Base-by-base conservation (phyloP, 2,797 vertebrate species). In the Chromobotia macracanthus region DNA sequence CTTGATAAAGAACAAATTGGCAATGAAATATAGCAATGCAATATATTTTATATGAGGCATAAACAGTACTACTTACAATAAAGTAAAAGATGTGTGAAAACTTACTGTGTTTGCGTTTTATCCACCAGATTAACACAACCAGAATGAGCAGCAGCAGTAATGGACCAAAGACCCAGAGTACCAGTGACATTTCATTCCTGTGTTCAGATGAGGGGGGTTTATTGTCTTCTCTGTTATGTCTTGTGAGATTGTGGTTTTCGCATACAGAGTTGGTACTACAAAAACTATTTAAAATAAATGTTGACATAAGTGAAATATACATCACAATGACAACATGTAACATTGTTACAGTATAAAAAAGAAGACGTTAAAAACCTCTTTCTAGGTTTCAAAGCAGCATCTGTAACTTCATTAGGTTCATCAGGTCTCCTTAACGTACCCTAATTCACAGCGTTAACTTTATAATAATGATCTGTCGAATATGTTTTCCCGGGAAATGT, bases 111-210 rank as follows among this genome's bases (percentile, higher is more conserved):
- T 74, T 72, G 16, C 23, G 16, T 41, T 51, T 56, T 41, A 15
- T 28, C 65, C 66, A 75, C 75, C 82, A 82, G 77, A 75, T 64
- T 3, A 76, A n/a, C 18, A 58, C 25, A 25, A 41, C 65, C 63
- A 72, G 2, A 50, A 75, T 18, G 12, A 66, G 5, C 1, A 84
- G 58, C 46, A 85, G 21, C 21, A 83, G 31, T 12, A 83, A 61
- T 1, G 80, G 51, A 1, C 67, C 71, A 18, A 25, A 4, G 1
- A 75, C 60, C 12, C n/a, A 64, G 31, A 82, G 31, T 0, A 41
- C n/a, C 23, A 69, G 28, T 1, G 28, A 18, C n/a, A 67, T 19
- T 11, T 21, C 11, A 1, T 12, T 1, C 1, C 18, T 68, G 25
- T 31, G n/a, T 2, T 55, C 48, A 28, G 35, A 1, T 5, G 8